Evolutionary conservation across 2,888 invertebrate species (phyloP), one percentile per base, ranked within the genome.

Genomic region (Nineta flava): DNA sequence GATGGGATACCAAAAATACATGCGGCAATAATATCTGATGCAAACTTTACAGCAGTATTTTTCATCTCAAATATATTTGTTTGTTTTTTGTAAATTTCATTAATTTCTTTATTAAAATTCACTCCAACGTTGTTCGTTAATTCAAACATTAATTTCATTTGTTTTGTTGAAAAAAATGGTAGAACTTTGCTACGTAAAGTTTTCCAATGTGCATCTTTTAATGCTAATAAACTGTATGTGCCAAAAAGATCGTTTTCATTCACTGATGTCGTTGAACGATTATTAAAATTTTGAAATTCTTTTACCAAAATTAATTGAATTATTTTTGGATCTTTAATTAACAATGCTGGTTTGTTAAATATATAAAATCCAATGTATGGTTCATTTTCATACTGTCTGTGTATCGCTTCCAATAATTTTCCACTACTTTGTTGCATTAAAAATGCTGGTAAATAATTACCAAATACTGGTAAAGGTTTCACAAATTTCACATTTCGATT

Each of bases 111-210:
- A 2, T 47, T 35, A 2, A 47, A 16, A n/a, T 47, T 15, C 38
- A 17, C 17, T 7, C 35, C 17, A 3, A 17, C 15, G 7, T 21
- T 65, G 38, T 62, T 55, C 59, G 73, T 68, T 31, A 72, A 60
- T 0, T 65, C 65, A 21, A 71, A 65, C 74, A 76, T 74, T 41
- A 59, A 61, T 57, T 70, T 75, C 50, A 77, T 61, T 58, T 75
- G 77, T 16, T 72, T 73, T 2, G 70, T 66, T 1, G 75, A 72
- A 56, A 77, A 71, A 1, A 71, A 69, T 0, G 75, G 75, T 0
- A 73, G 69, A 31, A 76, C 59, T 53, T 73, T 73, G 1, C 65
- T 56, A 19, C 77, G 62, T 13, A 74, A 57, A 34, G 61, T 62
- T 56, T 69, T 73, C 77, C 77, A 78, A 2, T 67, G 65, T 0